Base-by-base conservation (phyloP, 92 coral and sea anemone genomes). In the Parazoanthus darwini region DNA sequence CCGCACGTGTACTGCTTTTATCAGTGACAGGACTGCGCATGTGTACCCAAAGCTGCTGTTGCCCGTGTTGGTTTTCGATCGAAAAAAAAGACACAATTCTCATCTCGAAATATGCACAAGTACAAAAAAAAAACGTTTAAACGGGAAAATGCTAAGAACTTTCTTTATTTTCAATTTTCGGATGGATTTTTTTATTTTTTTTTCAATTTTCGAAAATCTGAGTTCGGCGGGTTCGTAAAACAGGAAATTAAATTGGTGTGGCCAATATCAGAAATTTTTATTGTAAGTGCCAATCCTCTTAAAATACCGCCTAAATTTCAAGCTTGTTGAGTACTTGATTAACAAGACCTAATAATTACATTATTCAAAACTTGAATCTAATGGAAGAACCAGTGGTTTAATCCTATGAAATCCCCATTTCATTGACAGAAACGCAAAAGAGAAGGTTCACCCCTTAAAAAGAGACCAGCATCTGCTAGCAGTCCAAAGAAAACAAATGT, bases 371-470 rank as follows among this genome's bases (percentile, higher is more conserved):
- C 33, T 29, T 29, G 33, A 29, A 29, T 29, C 33, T 29, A 29
- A 29, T 29, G 33, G 0, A 29, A 29, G 33, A 29, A 29, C 33
- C 33, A 29, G 33, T 29, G 33, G 33, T 29, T 29, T 29, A 29
- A 29, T 29, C 33, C 33, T 29, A 29, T 29, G 33, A 29, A 29
- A 29, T 29, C 33, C 33, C 33, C 33, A 29, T 85, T 85, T 70
- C 58, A 85, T 70, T 85, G 59, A 85, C 88, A 85, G 88, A 85
- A 85, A 70, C 37, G 80, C 65, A 85, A 85, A 85, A 71, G 80
- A 68, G 88, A 70, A 85, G 20, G 56, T 18, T 39, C 76, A 42
- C 88, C 80, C n/a, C 4, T 85, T 14, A 43, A 85, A 85, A 70
- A 70, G 7, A 71, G 80, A 71, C 63, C 88, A 85, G 80, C 78